Conservation (phyloP, 2,797 vertebrate genomes). For the Haliaeetus vocifer region DNA sequence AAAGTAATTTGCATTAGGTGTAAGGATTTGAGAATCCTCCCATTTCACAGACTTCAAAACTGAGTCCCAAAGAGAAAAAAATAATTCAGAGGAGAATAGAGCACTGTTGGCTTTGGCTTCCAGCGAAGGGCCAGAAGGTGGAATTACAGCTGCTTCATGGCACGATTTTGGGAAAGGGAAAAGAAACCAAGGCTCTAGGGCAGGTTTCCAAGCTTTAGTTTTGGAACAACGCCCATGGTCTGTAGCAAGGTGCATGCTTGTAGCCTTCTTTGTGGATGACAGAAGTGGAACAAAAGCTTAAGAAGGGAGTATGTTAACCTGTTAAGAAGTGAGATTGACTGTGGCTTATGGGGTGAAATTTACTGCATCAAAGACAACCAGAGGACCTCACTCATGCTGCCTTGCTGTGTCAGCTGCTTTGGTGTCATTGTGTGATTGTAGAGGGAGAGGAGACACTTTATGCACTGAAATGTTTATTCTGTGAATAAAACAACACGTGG, state of each 20-base stretch:
- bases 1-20: background rate
- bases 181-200: background rate
- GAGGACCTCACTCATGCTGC: background rate
- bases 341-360: background rate
- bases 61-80: background rate
- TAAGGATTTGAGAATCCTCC: background rate
- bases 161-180: background rate
- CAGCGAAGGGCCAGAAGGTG: background rate
- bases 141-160: background rate
- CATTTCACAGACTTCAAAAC: background rate
- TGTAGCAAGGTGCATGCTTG: background rate
- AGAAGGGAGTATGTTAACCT: background rate
- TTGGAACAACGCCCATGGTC: background rate
- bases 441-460: background rate
- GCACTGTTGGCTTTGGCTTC: background rate
- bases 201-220: background rate
- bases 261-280: background rate
- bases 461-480: background rate
- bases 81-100: background rate
- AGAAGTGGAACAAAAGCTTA: background rate
- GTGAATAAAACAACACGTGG: background rate
- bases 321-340: background rate
- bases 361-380: background rate
- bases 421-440: background rate
- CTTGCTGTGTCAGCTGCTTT: background rate